phyloP scores from a whole-genome alignment of 1,140 invertebrate species.

The Apis laboriosa region DNA sequence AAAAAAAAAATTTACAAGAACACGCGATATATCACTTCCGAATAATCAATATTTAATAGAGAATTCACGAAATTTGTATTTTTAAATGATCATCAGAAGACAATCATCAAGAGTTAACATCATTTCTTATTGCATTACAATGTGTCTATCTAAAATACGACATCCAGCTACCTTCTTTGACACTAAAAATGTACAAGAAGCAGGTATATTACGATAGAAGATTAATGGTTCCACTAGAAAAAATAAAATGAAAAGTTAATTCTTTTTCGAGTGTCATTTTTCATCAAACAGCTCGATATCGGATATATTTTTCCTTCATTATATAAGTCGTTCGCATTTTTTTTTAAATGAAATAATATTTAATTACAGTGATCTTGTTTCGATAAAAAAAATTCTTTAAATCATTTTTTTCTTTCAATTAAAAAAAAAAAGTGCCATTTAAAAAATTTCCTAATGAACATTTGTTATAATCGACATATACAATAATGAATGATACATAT shows the following conservation, averaged over 20 bases:
- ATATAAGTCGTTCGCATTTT: not conserved
- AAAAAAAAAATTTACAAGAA: too few species aligned
- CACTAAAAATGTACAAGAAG: not conserved
- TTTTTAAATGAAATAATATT: not conserved
- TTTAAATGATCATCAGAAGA: not conserved
- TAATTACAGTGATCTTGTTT: not conserved
- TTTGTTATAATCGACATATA: too few species aligned
- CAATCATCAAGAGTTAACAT: not conserved
- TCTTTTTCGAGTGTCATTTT: not conserved
- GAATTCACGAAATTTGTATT: not conserved
- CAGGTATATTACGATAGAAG: not conserved
- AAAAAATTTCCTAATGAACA: too few species aligned
- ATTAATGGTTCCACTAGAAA: constrained; percentile 2
- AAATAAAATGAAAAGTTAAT: not conserved
- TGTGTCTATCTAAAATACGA: not conserved
- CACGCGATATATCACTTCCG: not conserved
- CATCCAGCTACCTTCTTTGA: not conserved
- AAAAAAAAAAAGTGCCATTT: too few species aligned
- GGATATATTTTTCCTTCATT: not conserved
- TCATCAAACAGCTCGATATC: not conserved
- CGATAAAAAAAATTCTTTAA: too few species aligned
- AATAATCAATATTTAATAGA: not conserved
- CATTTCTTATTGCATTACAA: not conserved
- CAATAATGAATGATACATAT: too few species aligned
- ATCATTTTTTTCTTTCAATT: too few species aligned